phyloP scores from a whole-genome alignment of 2,113 vertebrate species.

The Oxyruncus cristatus region DNA sequence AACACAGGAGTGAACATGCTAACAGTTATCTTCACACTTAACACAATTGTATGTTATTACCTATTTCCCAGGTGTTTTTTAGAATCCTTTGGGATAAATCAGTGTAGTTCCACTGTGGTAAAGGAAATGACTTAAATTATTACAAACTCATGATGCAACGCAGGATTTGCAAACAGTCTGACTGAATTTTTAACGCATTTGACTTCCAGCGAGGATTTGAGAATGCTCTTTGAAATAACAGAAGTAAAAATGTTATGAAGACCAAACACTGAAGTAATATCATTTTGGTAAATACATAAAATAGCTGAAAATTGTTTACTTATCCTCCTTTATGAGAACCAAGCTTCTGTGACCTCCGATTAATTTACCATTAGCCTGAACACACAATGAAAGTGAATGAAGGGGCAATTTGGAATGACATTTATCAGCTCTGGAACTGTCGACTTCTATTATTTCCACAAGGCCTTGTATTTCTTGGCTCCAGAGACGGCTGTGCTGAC shows the following conservation, averaged over 20 bases:
- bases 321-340: conserved; percentile 18
- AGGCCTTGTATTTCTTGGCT: conserved; percentile 59
- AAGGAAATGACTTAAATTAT: background rate
- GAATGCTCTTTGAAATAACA: conserved; percentile 15
- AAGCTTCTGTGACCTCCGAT: conserved; percentile 39
- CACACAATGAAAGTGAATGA: conserved; percentile 48
- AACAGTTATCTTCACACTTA: background rate
- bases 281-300: conserved; percentile 40
- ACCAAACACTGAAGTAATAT: conserved; percentile 46
- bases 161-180: background rate
- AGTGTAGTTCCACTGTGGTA: background rate
- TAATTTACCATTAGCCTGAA: conserved; percentile 63
- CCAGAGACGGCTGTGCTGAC: conserved; percentile 40
- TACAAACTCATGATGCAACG: background rate
- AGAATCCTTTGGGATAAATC: background rate
- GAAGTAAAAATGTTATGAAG: conserved; percentile 47
- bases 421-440: conserved; percentile 69
- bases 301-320: conserved; percentile 62
- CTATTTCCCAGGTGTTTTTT: background rate
- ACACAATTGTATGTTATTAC: background rate
- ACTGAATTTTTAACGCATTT: conserved; percentile 14
- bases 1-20: background rate
- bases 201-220: conserved; percentile 23
- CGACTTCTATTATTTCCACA: conserved; percentile 63
- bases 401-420: conserved; percentile 68